These are phyloP conservation scores for Oreochromis grahami DNA, from an alignment of 2,797 vertebrate genomes.

Conservation along the genomic window DNA sequence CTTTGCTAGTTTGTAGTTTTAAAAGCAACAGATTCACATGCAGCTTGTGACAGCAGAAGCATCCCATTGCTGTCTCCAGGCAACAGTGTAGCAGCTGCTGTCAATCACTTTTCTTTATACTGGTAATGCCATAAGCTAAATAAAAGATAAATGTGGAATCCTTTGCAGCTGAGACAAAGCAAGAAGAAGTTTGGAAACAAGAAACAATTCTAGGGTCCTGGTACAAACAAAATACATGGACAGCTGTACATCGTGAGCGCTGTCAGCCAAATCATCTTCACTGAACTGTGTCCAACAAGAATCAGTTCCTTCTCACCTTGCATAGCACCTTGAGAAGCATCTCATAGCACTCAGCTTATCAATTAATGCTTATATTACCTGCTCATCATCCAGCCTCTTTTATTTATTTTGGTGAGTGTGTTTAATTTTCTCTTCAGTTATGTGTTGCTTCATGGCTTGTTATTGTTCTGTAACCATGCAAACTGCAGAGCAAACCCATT, in stretches of 20 bases:
- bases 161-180: neutral
- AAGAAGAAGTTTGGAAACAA: neutral
- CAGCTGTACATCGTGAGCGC: neutral
- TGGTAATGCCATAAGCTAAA: neutral
- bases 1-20: neutral
- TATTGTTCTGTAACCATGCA: neutral
- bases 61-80: conserved; percentile 20
- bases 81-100: conserved; percentile 13
- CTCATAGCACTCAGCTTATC: neutral
- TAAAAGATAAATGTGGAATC: neutral
- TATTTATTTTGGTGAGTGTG: neutral
- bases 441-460: neutral
- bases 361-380: neutral
- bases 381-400: neutral
- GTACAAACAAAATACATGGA: neutral
- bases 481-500: neutral
- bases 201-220: neutral
- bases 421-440: neutral
- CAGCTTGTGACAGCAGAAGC: neutral
- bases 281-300: neutral
- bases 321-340: neutral
- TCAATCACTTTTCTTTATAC: neutral
- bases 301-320: neutral
- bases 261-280: neutral
- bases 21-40: neutral